phyloP scores from a whole-genome alignment of 2,888 invertebrate species.

The Bombylius major region DNA sequence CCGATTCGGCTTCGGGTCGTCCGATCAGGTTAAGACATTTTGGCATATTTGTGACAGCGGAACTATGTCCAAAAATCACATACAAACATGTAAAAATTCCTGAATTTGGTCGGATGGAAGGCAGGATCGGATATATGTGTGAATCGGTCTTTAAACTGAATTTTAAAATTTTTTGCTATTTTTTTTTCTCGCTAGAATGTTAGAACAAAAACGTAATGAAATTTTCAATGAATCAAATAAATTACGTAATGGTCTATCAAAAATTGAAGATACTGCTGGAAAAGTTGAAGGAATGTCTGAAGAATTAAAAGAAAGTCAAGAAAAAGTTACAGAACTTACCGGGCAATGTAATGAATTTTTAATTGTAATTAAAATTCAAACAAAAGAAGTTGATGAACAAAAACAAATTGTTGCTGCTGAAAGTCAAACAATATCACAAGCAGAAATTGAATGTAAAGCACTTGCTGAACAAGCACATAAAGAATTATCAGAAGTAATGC shows the following conservation, averaged over 20 bases:
- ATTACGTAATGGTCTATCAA: conserved; percentile 66
- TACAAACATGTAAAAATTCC: no score
- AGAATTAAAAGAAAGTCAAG: conserved; percentile 61
- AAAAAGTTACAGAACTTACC: conserved; percentile 62
- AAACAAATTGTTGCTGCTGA: conserved; percentile 60
- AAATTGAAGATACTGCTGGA: conserved; percentile 73
- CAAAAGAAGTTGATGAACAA: conserved; percentile 71
- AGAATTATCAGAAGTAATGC: conserved; percentile 75
- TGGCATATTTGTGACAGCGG: no score
- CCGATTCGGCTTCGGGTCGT: no score
- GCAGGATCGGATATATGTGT: no score
- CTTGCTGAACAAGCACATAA: conserved; percentile 70
- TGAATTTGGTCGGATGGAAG: not conserved
- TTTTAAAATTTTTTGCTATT: no score
- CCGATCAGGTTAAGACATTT: no score
- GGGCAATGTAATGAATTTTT: conserved; percentile 77
- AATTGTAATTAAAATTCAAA: conserved; percentile 66
- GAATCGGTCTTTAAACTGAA: no score
- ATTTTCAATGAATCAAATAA: conserved; percentile 64
- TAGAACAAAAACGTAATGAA: conserved; percentile 56
- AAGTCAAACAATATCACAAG: conserved; percentile 61
- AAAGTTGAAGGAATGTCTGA: conserved; percentile 75
- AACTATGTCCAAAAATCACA: no score
- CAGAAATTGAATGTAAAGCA: conserved; percentile 68
- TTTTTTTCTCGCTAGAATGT: conserved; percentile 42